A percentile compares a stretch with the other conserved stretches of the same genome.
These are phyloP conservation scores for Rhingia campestris DNA, from an alignment of 2,888 invertebrate genomes.

Conservation along the genomic window DNA sequence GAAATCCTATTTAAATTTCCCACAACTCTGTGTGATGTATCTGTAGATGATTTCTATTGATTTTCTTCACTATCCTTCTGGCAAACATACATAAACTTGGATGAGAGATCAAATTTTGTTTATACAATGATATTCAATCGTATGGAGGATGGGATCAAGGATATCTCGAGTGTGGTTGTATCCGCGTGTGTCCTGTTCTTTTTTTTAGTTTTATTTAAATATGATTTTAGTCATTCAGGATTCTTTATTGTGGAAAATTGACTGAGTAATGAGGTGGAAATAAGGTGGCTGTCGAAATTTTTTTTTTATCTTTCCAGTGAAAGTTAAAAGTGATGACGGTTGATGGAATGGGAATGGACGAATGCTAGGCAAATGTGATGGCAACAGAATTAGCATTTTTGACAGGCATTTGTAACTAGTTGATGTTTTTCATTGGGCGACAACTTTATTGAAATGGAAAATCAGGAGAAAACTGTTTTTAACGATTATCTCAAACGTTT, in stretches of 20 bases:
- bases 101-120: not conserved
- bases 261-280: conserved; percentile 56
- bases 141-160: conserved; percentile 14
- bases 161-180: conserved; percentile 8
- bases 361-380: no score
- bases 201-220: conserved; percentile 40
- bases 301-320: conserved; percentile 8
- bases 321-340: conserved; percentile 29
- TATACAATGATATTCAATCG: conserved; percentile 29
- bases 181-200: conserved; percentile 14
- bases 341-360: conserved; percentile 11
- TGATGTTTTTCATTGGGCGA: no score
- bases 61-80: conserved; percentile 24
- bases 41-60: conserved; percentile 50
- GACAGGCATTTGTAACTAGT: no score
- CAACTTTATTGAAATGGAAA: no score
- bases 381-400: no score
- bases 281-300: conserved; percentile 47
- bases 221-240: conserved; percentile 40
- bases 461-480: no score
- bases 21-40: conserved; percentile 26
- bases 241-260: conserved; percentile 32
- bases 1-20: conserved; percentile 36
- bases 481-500: no score
- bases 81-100: not conserved